Percentiles rank a stretch among this genome's conserved stretches.
Evolutionary conservation across 2,113 vertebrate genomes (phyloP).

Genomic region (Tyto alba): DNA sequence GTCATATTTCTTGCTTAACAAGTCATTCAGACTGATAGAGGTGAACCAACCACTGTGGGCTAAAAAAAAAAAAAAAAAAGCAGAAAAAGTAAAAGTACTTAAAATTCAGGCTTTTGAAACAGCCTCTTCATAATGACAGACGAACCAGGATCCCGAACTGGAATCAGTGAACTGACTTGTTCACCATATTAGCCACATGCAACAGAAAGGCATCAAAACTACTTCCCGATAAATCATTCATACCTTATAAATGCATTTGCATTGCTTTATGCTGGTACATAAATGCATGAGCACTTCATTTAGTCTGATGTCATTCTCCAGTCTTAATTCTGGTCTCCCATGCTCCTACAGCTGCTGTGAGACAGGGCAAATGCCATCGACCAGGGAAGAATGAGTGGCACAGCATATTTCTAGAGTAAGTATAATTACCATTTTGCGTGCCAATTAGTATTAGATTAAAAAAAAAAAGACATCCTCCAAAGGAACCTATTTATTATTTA

Average conservation of each 20-base stretch:
- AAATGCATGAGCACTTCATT: constrained; percentile 68
- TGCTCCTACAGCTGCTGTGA: background rate
- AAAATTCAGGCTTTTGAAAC: constrained; percentile 16
- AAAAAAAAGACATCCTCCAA: background rate
- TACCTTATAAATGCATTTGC: constrained; percentile 36
- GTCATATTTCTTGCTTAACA: constrained; percentile 8
- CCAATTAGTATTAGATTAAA: constrained; percentile 69
- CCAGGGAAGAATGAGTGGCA: constrained; percentile 2
- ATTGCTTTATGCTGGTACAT: constrained; percentile 49
- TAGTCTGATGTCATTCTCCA: constrained; percentile 66
- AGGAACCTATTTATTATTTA: constrained; percentile 68
- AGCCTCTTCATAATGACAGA: background rate
- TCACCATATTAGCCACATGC: constrained; percentile 28
- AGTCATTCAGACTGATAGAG: background rate
- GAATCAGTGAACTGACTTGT: constrained; percentile 31
- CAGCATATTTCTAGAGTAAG: background rate
- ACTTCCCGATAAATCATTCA: constrained; percentile 64
- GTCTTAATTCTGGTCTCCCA: background rate
- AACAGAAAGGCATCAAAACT: constrained; percentile 22
- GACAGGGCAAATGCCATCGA: constrained; percentile 13
- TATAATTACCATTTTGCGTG: constrained; percentile 30
- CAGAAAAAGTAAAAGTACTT: background rate
- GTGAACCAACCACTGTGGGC: background rate
- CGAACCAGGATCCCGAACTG: background rate
- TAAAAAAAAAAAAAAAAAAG: background rate